Evolutionary conservation across 2,113 vertebrate genomes (phyloP), one percentile per base, ranked within the genome.

Genomic region (Lanius collurio): DNA sequence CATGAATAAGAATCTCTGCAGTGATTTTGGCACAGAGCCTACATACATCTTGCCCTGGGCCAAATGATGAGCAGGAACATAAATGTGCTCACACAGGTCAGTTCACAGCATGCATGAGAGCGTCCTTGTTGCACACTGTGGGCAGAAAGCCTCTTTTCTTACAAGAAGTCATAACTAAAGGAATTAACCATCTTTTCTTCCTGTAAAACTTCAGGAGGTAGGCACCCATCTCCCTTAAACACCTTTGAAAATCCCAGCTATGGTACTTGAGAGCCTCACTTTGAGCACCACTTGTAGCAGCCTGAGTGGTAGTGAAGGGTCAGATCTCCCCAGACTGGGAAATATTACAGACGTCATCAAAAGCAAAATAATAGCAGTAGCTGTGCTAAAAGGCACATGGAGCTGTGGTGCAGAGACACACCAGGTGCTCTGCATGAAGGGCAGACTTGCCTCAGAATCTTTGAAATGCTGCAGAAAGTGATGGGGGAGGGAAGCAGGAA

Each of bases 101-200:
- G 57, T 62, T 90, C 47, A 57, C 31, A 69, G 67, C 6, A 7
- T 59, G 50, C 70, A 20, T 70, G 80, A 78, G 19, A 75, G 49
- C 0, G 0, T 68, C 26, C n/a, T 64, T 78, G 27, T n/a, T 4
- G 1, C 28, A 41, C 1, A 0, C 4, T 4, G 1, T 52, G 47
- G 59, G 39, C 35, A 65, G 21, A 82, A 19, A 83, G 11, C 8
- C n/a, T 85, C 42, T 91, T 85, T 59, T 71, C 69, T 78, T 87
- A 47, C 13, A 83, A 84, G 24, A 24, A 47, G 30, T 39, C 23
- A 35, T 63, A 83, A 80, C 35, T 39, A 47, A 83, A 94, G 33
- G 79, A 71, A 56, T 64, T 87, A 87, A 11, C 10, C 3, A 4
- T 46, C 22, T 24, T 65, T 44, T 77, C 33, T 47, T 70, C 64